Conservation (phyloP, 2,888 invertebrate species). For the Epsilonema sp. region DNA sequence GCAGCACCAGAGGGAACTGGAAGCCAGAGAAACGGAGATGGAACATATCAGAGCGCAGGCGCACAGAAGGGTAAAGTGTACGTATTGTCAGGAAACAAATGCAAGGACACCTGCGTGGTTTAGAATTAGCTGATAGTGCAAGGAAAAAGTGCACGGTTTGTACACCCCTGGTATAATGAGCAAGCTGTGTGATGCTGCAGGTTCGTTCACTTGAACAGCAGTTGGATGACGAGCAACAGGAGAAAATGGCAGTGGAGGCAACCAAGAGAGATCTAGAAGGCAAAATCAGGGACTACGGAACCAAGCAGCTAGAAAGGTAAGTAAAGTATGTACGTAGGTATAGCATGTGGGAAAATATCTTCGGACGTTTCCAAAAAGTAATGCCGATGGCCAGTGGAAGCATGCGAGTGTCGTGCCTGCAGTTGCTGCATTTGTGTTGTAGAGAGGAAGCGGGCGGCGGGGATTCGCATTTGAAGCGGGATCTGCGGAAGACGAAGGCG, state of each 20-base stretch:
- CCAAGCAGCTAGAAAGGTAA: background rate
- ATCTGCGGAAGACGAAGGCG: constrained; percentile 69
- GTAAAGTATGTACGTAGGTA: too few species aligned
- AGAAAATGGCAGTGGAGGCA: constrained; percentile 58
- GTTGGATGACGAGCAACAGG: constrained; percentile 76
- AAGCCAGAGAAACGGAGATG: constrained; percentile 73
- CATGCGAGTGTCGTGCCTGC: too few species aligned
- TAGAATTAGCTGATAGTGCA: too few species aligned
- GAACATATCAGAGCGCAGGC: constrained; percentile 73
- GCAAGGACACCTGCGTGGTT: too few species aligned
- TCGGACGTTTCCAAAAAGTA: too few species aligned
- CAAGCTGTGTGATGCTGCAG: too few species aligned
- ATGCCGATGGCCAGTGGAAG: too few species aligned
- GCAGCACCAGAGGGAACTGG: constrained; percentile 66
- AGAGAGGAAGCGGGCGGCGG: constrained; percentile 28
- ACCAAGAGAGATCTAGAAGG: constrained; percentile 80
- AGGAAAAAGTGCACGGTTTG: too few species aligned
- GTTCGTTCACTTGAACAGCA: constrained; percentile 61
- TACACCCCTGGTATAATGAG: too few species aligned
- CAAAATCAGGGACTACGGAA: constrained; percentile 44
- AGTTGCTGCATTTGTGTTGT: background rate
- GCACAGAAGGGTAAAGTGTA: constrained; percentile 54
- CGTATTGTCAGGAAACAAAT: too few species aligned
- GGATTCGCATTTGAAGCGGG: constrained; percentile 45
- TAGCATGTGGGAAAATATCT: too few species aligned